A percentile compares a stretch with the other conserved stretches of the same genome.
phyloP scores from a whole-genome alignment of 2,888 invertebrate species.

The Dryocosmus kuriphilus region DNA sequence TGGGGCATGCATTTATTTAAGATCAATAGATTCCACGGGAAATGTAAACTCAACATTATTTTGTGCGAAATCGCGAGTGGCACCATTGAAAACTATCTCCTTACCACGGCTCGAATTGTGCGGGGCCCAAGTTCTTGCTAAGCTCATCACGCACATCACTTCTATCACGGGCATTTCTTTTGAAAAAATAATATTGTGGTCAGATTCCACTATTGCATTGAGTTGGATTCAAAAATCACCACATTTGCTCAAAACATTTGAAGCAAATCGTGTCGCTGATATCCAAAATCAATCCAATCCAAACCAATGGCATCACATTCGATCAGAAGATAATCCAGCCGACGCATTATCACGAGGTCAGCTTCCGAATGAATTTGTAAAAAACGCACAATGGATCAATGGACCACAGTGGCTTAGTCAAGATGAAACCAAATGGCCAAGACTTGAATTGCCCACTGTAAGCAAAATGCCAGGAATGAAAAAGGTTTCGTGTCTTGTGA shows the following conservation, averaged over 20 bases:
- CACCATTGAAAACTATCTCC: neutral
- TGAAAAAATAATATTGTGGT: constrained; percentile 48
- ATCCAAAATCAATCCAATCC: constrained; percentile 50
- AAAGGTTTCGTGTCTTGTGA: no score
- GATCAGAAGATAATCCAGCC: no score
- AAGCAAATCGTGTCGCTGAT: constrained; percentile 54
- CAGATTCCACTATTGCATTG: constrained; percentile 53
- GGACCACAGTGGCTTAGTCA: constrained; percentile 50
- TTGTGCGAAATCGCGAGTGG: neutral
- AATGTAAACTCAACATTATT: neutral
- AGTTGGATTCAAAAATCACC: constrained; percentile 56
- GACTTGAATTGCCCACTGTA: neutral
- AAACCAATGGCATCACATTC: constrained; percentile 49
- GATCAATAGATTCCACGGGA: neutral
- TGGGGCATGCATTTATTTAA: constrained; percentile 48
- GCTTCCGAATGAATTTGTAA: no score
- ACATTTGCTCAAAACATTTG: constrained; percentile 53
- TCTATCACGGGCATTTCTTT: neutral
- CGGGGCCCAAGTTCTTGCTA: neutral
- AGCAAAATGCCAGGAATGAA: neutral
- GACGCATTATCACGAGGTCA: no score
- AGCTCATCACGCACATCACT: neutral
- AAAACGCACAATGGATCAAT: constrained; percentile 49
- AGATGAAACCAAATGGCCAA: constrained; percentile 5
- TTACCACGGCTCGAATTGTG: neutral